These are phyloP conservation scores for Tinamus major DNA, from an alignment of 2,797 vertebrate species.

Conservation along the genomic window DNA sequence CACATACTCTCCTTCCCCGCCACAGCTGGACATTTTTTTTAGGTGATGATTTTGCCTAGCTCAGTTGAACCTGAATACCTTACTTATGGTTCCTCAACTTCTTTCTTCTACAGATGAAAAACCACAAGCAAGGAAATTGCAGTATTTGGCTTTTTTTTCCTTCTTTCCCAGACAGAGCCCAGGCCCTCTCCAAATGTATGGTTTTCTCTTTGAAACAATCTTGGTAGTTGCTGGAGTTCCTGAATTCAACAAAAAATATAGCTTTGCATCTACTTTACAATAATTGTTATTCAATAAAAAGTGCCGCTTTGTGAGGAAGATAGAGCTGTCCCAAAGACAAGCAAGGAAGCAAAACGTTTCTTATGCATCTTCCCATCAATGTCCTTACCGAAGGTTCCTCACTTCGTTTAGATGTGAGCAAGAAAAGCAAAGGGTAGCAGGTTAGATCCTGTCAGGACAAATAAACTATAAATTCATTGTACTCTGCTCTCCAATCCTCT, in stretches of 20 bases:
- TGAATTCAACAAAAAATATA: background rate
- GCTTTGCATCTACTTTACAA: background rate
- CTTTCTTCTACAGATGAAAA: background rate
- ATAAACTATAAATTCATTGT: background rate
- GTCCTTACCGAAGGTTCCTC: background rate
- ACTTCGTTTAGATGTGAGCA: background rate
- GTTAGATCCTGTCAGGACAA: background rate
- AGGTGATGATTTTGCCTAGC: background rate
- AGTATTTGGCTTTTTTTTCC: background rate
- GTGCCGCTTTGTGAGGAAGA: background rate
- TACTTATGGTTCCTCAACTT: background rate
- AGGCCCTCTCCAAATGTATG: background rate
- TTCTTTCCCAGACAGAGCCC: background rate
- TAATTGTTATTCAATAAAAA: conserved; percentile 19
- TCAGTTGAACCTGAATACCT: background rate
- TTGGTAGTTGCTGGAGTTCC: conserved; percentile 7
- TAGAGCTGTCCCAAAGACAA: background rate
- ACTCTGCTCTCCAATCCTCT: background rate
- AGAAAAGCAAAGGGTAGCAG: background rate
- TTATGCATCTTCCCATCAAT: background rate
- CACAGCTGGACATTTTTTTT: background rate
- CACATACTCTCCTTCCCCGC: rapidly evolving
- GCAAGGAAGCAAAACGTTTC: background rate
- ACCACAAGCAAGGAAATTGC: background rate
- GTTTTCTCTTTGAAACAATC: conserved; percentile 25